Evolutionary conservation across 2,888 invertebrate genomes (phyloP).

Genomic region (Deroplatys truncata): DNA sequence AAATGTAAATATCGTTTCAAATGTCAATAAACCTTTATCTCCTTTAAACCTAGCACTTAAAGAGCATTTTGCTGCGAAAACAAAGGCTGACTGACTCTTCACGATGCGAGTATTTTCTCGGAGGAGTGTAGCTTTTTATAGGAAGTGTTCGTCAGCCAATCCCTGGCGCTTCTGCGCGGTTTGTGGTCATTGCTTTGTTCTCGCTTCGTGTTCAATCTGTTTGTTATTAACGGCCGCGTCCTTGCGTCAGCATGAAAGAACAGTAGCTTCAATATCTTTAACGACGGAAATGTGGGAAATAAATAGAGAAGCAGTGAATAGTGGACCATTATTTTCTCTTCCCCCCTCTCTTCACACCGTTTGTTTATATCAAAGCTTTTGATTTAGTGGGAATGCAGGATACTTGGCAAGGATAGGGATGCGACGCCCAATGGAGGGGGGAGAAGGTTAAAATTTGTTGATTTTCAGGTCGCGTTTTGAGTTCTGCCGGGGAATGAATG

Average conservation of each 20-base stretch:
- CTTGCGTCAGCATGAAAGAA: background rate
- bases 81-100: background rate
- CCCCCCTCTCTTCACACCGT: background rate
- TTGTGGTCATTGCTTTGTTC: background rate
- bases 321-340: background rate
- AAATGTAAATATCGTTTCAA: too few relatives aligned
- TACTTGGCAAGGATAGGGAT: background rate
- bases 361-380: background rate
- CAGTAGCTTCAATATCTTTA: background rate
- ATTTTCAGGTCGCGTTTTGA: conserved; percentile 5
- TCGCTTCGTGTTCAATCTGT: background rate
- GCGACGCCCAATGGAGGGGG: background rate
- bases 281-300: background rate
- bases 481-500: background rate
- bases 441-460: background rate
- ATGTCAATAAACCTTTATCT: too few relatives aligned
- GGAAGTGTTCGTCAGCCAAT: background rate
- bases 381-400: background rate
- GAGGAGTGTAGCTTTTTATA: background rate
- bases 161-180: background rate
- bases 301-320: background rate
- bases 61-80: too few relatives aligned
- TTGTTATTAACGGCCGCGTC: background rate
- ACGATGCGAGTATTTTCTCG: background rate
- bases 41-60: too few relatives aligned